Base-by-base conservation (phyloP, 2,797 vertebrate species). In the Sebastes iracundus region DNA sequence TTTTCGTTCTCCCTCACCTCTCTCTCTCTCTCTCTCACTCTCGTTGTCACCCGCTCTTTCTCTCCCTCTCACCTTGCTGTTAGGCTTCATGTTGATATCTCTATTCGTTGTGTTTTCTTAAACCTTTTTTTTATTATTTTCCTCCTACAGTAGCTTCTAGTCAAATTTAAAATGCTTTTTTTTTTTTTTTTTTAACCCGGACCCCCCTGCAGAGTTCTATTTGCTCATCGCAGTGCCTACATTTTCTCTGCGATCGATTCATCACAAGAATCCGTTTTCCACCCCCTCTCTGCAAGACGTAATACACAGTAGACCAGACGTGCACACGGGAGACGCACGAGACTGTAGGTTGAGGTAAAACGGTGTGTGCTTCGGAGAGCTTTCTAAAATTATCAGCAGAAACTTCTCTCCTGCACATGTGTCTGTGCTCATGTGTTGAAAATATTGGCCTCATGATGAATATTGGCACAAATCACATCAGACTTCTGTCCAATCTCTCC, bases 171-270 rank as follows among this genome's bases (percentile, higher is more conserved):
- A 85, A 89, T 92, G 85, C 80, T 87, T 94, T 92, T 69, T 80
- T 52, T 64, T 82, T 90, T 93, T 90, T 71, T 66, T 82, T 90
- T 93, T 90, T 72, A 79, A 80, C 84, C 84, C 85, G 73, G 83
- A 82, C 86, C 88, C 89, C 91, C 93, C 91, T 79, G 76, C 81
- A 81, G 92, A 93, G 90, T 91, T 92, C 82, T 94, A 92, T 95
- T 95, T 95, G 93, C 93, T 94, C 91, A 92, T 92, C 79, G 64
- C 91, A 89, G 82, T 86, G 91, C 88, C 92, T 93, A 92, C 90
- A 91, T 92, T 94, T 93, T 93, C 89, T 85, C 86, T 46, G 68
- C 84, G 67, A 94, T 94, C 93, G 86, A 95, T 95, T 94, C 91
- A 94, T 95, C 93, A 93, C 90, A 86, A 85, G 87, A 90, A 93